phyloP scores from a whole-genome alignment of 1,140 invertebrate species.

The Bursaphelenchus mucronatus region DNA sequence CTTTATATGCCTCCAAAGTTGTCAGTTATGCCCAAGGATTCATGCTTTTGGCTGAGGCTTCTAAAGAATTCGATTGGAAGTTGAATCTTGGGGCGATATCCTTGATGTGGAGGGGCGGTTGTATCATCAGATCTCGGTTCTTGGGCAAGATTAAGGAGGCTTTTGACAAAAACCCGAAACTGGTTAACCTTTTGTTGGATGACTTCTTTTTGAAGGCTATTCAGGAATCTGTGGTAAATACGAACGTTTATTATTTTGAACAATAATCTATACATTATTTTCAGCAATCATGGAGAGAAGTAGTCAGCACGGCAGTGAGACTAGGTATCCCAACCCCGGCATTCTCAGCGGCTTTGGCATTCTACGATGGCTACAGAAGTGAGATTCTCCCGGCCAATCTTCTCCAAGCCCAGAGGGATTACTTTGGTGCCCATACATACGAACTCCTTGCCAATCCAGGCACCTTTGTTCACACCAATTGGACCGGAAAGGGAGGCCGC shows the following conservation, averaged over 20 bases:
- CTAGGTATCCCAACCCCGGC: constrained; percentile 86
- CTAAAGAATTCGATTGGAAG: constrained; percentile 83
- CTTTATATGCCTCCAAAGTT: constrained; percentile 94
- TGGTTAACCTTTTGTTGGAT: constrained; percentile 86
- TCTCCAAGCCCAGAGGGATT: constrained; percentile 92
- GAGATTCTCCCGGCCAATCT: constrained; percentile 80
- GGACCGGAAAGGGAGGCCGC: constrained; percentile 94
- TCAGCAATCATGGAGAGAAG: constrained; percentile 66
- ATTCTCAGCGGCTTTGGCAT: constrained; percentile 84
- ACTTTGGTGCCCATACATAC: constrained; percentile 98
- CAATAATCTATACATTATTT: not conserved
- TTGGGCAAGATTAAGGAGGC: constrained; percentile 93
- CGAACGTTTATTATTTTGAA: not conserved
- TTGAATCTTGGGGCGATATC: constrained; percentile 96
- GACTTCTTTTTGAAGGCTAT: constrained; percentile 87
- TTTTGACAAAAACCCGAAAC: constrained; percentile 82
- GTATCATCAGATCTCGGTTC: constrained; percentile 92
- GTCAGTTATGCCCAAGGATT: constrained; percentile 99
- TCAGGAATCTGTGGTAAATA: constrained; percentile 61
- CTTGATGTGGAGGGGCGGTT: constrained; percentile 98
- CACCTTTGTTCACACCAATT: constrained; percentile 80
- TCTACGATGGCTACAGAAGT: constrained; percentile 90
- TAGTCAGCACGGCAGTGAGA: constrained; percentile 66
- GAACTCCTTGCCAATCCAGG: constrained; percentile 81
- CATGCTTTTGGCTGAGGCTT: constrained; percentile 91